Percentiles rank a stretch among this genome's conserved stretches.
Conservation (phyloP, 2,797 vertebrate genomes). For the Cheirogaleus major region DNA sequence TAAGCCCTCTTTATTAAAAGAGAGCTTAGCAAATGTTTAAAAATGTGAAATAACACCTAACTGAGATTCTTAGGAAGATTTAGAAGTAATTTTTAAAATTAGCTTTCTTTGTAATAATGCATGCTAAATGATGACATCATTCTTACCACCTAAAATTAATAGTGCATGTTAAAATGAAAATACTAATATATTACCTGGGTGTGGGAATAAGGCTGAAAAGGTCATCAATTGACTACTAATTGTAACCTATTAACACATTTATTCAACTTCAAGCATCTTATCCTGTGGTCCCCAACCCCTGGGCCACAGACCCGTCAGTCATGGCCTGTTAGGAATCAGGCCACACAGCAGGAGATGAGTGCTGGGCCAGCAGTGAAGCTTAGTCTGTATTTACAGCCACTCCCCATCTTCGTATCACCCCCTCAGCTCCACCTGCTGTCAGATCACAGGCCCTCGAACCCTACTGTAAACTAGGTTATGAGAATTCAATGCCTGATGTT, state of each 20-base stretch:
- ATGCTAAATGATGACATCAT: background rate
- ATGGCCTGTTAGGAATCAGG: no score
- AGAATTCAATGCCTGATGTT: no score
- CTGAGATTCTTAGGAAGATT: background rate
- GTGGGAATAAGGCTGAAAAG: background rate
- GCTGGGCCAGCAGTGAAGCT: no score
- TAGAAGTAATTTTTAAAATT: background rate
- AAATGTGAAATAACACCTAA: background rate
- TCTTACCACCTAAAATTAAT: background rate
- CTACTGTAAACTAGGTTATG: no score
- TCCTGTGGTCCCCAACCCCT: no score
- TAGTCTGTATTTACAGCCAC: no score
- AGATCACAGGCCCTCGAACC: no score
- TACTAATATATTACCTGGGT: background rate
- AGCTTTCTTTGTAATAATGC: conserved; percentile 5
- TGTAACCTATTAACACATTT: background rate
- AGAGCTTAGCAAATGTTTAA: background rate
- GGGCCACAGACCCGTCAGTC: no score
- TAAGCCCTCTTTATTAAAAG: background rate
- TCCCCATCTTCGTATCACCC: no score
- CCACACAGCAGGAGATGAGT: no score
- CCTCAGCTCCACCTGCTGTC: no score
- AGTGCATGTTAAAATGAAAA: background rate
- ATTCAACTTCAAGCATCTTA: background rate
- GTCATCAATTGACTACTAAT: background rate